Evolutionary conservation across 2,888 invertebrate genomes (phyloP), one percentile per base, ranked within the genome.

Genomic region (Heliconius charithonia): DNA sequence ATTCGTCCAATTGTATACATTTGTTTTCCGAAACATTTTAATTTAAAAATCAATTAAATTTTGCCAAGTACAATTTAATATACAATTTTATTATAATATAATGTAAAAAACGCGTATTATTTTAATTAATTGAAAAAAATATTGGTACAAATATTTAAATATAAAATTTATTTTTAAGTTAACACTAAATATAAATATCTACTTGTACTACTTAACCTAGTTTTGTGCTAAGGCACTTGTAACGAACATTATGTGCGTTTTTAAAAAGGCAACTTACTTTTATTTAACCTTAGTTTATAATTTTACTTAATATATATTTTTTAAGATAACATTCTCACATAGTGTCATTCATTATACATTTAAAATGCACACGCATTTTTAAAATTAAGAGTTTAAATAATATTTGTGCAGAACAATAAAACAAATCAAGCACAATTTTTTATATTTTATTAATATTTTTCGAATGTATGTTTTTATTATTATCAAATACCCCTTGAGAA

Each of bases 171-270:
- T 63, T 27, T 63, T 16, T 27, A 63, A 27, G 0, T 16, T 16
- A 63, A 16, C 16, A 4, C 27, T 27, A 16, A 71, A 22, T 71
- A 73, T 41, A 37, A 16, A 63, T 62, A 37, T 19, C 10, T 41
- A 62, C 9, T 74, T 56, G 10, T 72, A 56, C 19, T 56, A 25
- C 56, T 32, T 67, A 67, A 9, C 3, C 27, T 51, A 70, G 37
- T 37, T 56, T 67, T 62, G 73, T 67, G 80, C 80, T 83, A 83
- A 81, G 84, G 84, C 84, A 84, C 84, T 79, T 83, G 79, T 78
- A 65, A 79, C 69, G 65, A 65, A 63, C 70, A 74, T 65, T 65
- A 79, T 81, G 80, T 80, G 80, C 79, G 78, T 51, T 72, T 75
- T 73, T 25, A 65, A 66, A 51, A 65, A 62, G 56, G 29, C 51